A percentile compares a stretch with the other conserved stretches of the same genome.
These are phyloP conservation scores for Penaeus indicus DNA, from an alignment of 1,140 invertebrate species.

Conservation along the genomic window DNA sequence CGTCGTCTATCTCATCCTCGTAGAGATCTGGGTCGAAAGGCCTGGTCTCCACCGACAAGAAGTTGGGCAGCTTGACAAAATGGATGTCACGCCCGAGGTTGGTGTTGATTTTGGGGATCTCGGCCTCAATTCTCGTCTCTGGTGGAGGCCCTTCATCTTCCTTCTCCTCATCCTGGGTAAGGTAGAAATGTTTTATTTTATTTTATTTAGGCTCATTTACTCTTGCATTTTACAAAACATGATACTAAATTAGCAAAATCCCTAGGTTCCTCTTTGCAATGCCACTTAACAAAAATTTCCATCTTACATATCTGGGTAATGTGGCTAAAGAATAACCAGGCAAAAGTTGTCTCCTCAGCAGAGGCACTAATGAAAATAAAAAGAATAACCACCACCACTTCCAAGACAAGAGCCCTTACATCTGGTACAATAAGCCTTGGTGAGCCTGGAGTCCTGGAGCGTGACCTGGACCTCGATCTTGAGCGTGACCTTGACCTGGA, in stretches of 20 bases:
- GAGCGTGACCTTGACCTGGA: constrained; percentile 42
- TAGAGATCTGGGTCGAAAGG: constrained; percentile 96
- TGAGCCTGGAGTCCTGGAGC: constrained; percentile 21
- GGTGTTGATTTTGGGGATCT: constrained; percentile 94
- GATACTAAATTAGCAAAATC: too few relatives aligned
- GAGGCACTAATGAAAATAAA: too few relatives aligned
- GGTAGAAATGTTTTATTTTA: neutral
- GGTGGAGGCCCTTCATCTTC: constrained; percentile 69
- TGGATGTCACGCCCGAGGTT: constrained; percentile 90
- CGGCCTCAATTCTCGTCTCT: constrained; percentile 95
- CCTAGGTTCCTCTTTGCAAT: too few relatives aligned
- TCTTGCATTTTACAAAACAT: neutral
- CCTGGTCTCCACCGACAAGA: constrained; percentile 90
- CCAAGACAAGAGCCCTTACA: constrained; percentile 18
- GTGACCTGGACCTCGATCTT: constrained; percentile 36
- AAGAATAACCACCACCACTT: neutral
- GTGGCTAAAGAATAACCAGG: too few relatives aligned
- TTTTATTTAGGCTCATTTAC: neutral
- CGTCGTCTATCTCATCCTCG: constrained; percentile 99
- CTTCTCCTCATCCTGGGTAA: constrained; percentile 51
- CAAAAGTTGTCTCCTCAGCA: too few relatives aligned
- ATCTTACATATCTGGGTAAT: too few relatives aligned
- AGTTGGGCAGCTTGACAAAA: constrained; percentile 95
- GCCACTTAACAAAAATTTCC: too few relatives aligned
- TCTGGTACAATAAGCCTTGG: constrained; percentile 36